These are phyloP conservation scores for Hydriomena furcata DNA, from an alignment of 2,888 invertebrate species.

Conservation along the genomic window DNA sequence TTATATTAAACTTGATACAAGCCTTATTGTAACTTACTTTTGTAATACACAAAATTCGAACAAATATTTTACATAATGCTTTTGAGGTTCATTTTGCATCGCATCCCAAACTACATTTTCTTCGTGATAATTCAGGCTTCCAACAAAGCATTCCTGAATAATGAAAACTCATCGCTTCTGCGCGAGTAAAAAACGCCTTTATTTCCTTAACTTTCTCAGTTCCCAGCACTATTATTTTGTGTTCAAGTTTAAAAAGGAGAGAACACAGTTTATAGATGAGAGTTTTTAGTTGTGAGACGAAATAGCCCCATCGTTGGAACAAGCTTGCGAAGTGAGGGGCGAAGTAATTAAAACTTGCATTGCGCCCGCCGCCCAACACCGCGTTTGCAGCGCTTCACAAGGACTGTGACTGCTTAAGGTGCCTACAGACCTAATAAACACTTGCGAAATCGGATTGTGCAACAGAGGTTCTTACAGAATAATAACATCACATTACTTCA, in stretches of 20 bases:
- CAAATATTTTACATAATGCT: slow-evolving; percentile 21
- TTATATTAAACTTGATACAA: neutral
- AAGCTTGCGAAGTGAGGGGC: slow-evolving; percentile 61
- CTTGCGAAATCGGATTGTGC: slow-evolving; percentile 31
- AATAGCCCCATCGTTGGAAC: slow-evolving; percentile 65
- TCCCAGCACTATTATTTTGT: slow-evolving; percentile 43
- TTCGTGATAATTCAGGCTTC: slow-evolving; percentile 23
- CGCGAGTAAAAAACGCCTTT: slow-evolving; percentile 31
- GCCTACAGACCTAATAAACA: slow-evolving; percentile 13
- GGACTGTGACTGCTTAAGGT: slow-evolving; percentile 15
- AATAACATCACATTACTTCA: no score
- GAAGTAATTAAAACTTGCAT: slow-evolving; percentile 78
- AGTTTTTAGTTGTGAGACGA: slow-evolving; percentile 69
- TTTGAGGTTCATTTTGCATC: slow-evolving; percentile 22
- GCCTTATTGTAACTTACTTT: slow-evolving; percentile 8
- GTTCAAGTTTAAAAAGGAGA: slow-evolving; percentile 55
- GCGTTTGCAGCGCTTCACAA: slow-evolving; percentile 35
- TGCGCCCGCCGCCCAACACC: slow-evolving; percentile 39
- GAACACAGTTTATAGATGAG: slow-evolving; percentile 67
- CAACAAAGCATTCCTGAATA: slow-evolving; percentile 36
- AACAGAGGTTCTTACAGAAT: neutral
- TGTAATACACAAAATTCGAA: slow-evolving; percentile 9
- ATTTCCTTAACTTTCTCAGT: slow-evolving; percentile 36
- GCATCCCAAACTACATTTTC: slow-evolving; percentile 23
- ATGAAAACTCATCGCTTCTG: slow-evolving; percentile 34